phyloP scores from a whole-genome alignment of 2,113 vertebrate genomes.

The Anas platyrhynchos region DNA sequence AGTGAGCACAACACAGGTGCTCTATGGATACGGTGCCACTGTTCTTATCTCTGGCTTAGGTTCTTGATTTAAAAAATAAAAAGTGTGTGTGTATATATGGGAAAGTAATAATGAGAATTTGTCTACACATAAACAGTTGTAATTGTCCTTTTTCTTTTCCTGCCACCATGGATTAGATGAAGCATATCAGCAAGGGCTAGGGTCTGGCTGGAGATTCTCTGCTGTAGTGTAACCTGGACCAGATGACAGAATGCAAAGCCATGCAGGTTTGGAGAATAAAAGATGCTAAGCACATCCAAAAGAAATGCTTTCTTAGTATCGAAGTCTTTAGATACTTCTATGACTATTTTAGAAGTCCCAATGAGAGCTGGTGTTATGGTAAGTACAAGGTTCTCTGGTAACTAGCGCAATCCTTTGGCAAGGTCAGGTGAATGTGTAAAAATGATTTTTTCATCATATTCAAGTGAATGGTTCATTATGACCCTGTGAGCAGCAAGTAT shows the following conservation, averaged over 20 bases:
- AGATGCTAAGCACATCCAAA: not conserved
- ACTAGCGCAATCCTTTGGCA: not conserved
- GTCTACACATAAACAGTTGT: not conserved
- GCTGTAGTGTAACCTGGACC: not conserved
- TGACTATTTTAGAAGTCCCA: not conserved
- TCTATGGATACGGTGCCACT: not conserved
- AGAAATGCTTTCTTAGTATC: not conserved
- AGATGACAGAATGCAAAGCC: not conserved
- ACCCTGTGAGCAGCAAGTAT: not conserved
- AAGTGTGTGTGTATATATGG: not conserved
- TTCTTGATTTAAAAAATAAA: not conserved
- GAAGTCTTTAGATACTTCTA: not conserved
- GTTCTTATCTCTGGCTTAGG: not conserved
- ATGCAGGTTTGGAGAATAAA: not conserved
- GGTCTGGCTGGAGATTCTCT: not conserved
- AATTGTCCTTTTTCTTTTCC: not conserved
- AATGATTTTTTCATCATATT: not conserved
- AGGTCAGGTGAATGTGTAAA: not conserved
- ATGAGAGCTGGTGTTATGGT: not conserved
- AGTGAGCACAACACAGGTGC: not conserved
- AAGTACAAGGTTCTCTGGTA: rapidly evolving
- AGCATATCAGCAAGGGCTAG: not conserved
- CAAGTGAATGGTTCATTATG: not conserved
- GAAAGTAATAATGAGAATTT: not conserved
- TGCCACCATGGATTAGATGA: not conserved